Conservation (phyloP, 1,140 invertebrate genomes). For the Dryas iulia region DNA sequence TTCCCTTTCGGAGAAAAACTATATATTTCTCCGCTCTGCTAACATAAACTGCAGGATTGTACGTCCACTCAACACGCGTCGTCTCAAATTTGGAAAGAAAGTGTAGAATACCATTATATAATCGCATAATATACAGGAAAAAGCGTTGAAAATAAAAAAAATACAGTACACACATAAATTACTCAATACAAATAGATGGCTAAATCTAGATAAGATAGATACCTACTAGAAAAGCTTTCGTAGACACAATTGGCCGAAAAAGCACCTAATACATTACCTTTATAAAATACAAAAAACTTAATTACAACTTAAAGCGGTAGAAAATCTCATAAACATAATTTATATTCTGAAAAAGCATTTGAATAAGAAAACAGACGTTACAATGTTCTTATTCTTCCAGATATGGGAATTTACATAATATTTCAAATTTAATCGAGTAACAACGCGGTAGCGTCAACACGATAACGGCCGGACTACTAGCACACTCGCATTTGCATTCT, state of each 20-base stretch:
- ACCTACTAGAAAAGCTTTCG: background rate
- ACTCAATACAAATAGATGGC: too few relatives aligned
- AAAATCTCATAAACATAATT: background rate
- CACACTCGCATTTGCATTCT: constrained; percentile 61
- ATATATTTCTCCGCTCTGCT: too few relatives aligned
- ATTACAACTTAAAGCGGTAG: background rate
- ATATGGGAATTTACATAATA: constrained; percentile 38
- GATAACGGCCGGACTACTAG: constrained; percentile 38
- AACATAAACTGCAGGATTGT: too few relatives aligned
- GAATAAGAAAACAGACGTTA: constrained; percentile 2
- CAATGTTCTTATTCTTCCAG: constrained; percentile 16
- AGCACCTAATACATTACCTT: background rate
- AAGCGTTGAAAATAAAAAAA: too few relatives aligned
- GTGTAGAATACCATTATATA: too few relatives aligned
- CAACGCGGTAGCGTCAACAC: constrained; percentile 35
- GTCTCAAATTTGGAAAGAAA: too few relatives aligned
- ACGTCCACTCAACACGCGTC: too few relatives aligned
- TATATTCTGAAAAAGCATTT: background rate
- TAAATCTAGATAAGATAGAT: too few relatives aligned
- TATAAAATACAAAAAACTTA: background rate
- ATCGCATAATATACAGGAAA: too few relatives aligned
- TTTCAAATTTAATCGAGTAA: constrained; percentile 39
- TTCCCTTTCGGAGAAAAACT: too few relatives aligned
- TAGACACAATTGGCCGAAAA: background rate
- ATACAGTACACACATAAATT: too few relatives aligned